Conservation (phyloP, 2,888 invertebrate genomes). For the Chrysotoxum bicinctum region DNA sequence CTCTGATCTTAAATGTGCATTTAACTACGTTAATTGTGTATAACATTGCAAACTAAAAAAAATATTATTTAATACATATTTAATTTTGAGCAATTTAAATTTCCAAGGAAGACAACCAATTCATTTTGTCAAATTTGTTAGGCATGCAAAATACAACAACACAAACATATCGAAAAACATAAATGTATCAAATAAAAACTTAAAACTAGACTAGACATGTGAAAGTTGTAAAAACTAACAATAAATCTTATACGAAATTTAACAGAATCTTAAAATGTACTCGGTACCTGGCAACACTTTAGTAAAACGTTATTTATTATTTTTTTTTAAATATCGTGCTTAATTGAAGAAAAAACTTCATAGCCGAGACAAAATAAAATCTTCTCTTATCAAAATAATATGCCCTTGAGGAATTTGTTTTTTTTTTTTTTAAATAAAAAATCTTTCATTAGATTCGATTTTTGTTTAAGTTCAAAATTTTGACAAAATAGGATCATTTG, state of each 20-base stretch:
- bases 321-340: background rate
- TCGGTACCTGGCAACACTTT: constrained; percentile 14
- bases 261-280: background rate
- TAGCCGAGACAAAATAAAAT: constrained; percentile 15
- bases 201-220: constrained; percentile 43
- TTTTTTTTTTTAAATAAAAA: background rate
- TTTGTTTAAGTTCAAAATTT: background rate
- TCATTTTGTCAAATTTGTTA: background rate
- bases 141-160: background rate
- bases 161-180: background rate
- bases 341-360: constrained; percentile 14
- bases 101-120: constrained; percentile 22
- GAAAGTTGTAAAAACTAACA: constrained; percentile 13
- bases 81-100: constrained; percentile 27
- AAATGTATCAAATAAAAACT: constrained; percentile 18
- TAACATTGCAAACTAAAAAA: background rate
- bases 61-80: background rate
- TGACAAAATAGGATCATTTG: background rate
- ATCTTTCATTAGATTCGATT: background rate
- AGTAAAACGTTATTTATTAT: too few species aligned
- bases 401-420: constrained; percentile 17
- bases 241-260: background rate
- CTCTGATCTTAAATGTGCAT: background rate
- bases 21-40: background rate
- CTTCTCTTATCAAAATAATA: background rate